A percentile compares a stretch with the other conserved stretches of the same genome.
phyloP scores from a whole-genome alignment of 2,888 invertebrate species.

The Danaus chrysippus region DNA sequence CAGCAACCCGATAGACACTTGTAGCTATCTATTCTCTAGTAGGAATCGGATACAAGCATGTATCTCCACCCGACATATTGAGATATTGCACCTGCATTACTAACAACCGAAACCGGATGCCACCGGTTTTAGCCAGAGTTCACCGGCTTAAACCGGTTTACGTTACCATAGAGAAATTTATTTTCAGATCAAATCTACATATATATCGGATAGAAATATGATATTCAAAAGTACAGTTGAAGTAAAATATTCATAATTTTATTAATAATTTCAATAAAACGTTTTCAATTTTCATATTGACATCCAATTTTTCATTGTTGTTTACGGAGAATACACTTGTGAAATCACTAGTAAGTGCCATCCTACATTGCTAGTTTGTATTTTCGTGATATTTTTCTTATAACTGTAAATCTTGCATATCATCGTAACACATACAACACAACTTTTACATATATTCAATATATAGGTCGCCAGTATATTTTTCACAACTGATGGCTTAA shows the following conservation, averaged over 20 bases:
- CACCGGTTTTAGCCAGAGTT: slow-evolving; percentile 29
- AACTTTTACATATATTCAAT: no score
- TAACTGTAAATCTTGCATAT: no score
- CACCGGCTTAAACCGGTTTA: slow-evolving; percentile 32
- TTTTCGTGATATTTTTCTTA: no score
- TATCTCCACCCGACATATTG: slow-evolving; percentile 37
- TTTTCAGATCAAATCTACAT: slow-evolving; percentile 8
- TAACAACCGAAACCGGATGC: slow-evolving; percentile 33
- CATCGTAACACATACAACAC: no score
- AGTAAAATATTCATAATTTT: no score
- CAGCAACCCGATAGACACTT: slow-evolving; percentile 29
- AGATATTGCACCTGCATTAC: slow-evolving; percentile 38
- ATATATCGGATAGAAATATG: not conserved
- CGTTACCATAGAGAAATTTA: slow-evolving; percentile 17
- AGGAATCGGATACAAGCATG: slow-evolving; percentile 32
- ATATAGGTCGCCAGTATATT: no score
- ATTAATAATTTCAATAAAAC: no score
- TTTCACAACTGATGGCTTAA: no score
- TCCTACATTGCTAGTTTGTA: slow-evolving; percentile 9
- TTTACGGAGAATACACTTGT: no score
- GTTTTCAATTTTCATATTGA: no score
- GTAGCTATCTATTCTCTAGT: slow-evolving; percentile 29
- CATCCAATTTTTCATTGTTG: no score
- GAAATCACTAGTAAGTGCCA: no score
- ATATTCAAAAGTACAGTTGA: not conserved